These are phyloP conservation scores for Aix galericulata DNA, from an alignment of 2,113 vertebrate species.

Conservation along the genomic window DNA sequence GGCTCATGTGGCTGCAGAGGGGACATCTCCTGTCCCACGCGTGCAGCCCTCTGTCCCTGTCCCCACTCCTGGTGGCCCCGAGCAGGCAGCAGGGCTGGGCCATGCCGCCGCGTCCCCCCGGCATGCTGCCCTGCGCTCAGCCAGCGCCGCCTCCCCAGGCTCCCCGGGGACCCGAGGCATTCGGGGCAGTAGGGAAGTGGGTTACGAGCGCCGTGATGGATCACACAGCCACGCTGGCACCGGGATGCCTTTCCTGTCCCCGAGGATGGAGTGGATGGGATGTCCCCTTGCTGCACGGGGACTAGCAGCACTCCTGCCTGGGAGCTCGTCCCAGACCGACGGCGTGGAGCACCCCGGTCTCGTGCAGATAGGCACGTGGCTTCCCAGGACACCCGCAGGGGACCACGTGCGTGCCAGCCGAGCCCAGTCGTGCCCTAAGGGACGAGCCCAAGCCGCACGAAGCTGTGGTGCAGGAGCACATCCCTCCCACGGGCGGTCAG, in stretches of 20 bases:
- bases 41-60: accelerated
- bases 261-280: neutral
- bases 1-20: neutral
- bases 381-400: neutral
- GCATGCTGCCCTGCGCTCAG: neutral
- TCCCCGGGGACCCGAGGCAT: neutral
- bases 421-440: neutral
- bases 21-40: accelerated
- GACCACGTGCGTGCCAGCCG: neutral
- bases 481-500: neutral
- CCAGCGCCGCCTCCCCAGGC: neutral
- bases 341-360: accelerated
- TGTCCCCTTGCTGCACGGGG: neutral
- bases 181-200: conserved; percentile 58
- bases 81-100: neutral
- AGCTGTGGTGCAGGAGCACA: neutral
- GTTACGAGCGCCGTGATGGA: neutral
- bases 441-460: neutral
- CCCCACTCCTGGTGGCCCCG: accelerated
- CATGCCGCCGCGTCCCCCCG: neutral
- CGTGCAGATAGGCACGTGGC: accelerated
- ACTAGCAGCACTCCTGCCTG: neutral
- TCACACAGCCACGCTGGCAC: neutral
- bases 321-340: neutral
- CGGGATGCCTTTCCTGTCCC: neutral